These are phyloP conservation scores for Meteorus cinctellus DNA, from an alignment of 2,888 invertebrate genomes.

Conservation along the genomic window DNA sequence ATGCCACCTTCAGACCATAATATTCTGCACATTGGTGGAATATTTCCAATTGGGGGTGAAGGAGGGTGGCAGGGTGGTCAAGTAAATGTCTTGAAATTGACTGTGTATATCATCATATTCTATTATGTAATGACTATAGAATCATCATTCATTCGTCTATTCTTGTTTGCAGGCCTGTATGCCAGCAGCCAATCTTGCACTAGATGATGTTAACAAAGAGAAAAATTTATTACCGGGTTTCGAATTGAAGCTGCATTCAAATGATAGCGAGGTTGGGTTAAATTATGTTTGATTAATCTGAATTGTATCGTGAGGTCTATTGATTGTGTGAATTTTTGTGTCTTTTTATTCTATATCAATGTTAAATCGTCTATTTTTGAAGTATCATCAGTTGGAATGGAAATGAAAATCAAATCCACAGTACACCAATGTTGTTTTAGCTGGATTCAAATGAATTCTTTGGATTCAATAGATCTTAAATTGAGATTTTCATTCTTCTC, in stretches of 20 bases:
- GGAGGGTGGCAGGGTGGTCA: conserved; percentile 99
- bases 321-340: no score
- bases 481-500: no score
- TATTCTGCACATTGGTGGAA: conserved; percentile 96
- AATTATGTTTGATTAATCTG: background rate
- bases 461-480: no score
- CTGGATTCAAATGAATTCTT: no score
- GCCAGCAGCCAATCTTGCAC: conserved; percentile 96
- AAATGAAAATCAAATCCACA: no score
- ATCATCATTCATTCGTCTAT: conserved; percentile 53
- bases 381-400: no score
- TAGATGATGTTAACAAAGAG: conserved; percentile 95
- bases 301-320: no score
- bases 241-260: conserved; percentile 91
- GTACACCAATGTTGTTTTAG: no score
- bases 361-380: no score
- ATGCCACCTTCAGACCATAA: conserved; percentile 72
- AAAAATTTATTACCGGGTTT: conserved; percentile 93
- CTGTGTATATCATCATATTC: background rate
- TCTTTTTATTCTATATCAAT: no score
- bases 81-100: conserved; percentile 66
- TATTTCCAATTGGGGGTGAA: conserved; percentile 97
- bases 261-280: conserved; percentile 92
- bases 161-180: conserved; percentile 84
- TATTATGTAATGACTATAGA: conserved; percentile 5